These are phyloP conservation scores for Montipora capitata DNA, from an alignment of 92 coral and sea anemone species.

Conservation along the genomic window DNA sequence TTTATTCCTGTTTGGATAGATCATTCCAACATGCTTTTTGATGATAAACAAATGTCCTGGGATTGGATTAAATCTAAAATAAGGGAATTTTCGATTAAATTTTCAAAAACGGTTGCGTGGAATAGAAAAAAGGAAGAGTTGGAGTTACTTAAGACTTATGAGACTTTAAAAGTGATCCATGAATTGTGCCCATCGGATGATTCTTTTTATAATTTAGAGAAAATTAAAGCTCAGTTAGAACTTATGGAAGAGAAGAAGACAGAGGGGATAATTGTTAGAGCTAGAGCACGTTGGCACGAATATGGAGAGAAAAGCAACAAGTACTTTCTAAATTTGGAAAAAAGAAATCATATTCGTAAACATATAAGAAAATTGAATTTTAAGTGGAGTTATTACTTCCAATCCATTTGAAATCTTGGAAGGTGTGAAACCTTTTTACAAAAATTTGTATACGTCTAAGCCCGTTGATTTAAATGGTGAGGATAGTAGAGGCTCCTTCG, in stretches of 20 bases:
- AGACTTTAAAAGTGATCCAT: not conserved
- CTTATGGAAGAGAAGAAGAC: too few relatives aligned
- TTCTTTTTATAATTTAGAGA: not conserved
- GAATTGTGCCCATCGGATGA: not conserved
- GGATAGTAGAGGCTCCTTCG: too few relatives aligned
- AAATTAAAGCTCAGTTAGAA: too few relatives aligned
- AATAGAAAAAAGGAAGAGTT: slow-evolving; percentile 22
- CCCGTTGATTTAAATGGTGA: too few relatives aligned
- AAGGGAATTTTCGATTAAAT: not conserved
- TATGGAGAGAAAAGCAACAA: too few relatives aligned
- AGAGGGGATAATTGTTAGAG: too few relatives aligned
- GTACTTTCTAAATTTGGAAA: not conserved
- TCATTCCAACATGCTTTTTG: not conserved
- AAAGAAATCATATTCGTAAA: slow-evolving; percentile 42
- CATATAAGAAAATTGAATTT: slow-evolving; percentile 8
- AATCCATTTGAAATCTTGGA: not conserved
- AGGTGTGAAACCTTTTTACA: not conserved
- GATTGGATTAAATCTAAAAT: not conserved
- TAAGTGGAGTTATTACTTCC: slow-evolving; percentile 11
- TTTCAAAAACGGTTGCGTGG: slow-evolving; percentile 14
- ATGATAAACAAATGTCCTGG: slow-evolving; percentile 2
- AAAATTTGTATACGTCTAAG: too few relatives aligned
- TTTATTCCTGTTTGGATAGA: not conserved
- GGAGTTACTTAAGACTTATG: not conserved
- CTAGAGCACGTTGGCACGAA: too few relatives aligned